Evolutionary conservation across 2,888 invertebrate species (phyloP).

Genomic region (Pachliopta kotzebuea): DNA sequence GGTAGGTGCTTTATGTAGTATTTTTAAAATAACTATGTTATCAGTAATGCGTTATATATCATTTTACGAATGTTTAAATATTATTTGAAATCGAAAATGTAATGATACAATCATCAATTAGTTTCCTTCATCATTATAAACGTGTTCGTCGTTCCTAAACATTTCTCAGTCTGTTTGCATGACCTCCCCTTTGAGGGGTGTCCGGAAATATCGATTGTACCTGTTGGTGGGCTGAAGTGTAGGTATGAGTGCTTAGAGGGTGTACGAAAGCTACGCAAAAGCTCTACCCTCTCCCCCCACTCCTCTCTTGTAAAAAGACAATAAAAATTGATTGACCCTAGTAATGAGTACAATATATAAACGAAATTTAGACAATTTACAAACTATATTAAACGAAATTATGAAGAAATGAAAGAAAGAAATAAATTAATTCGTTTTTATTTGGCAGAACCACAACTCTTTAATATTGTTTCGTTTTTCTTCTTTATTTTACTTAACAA

Average conservation of each 20-base stretch:
- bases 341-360: constrained; percentile 22
- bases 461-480: too few species aligned
- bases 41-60: neutral
- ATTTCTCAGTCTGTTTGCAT: constrained; percentile 48
- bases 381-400: neutral
- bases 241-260: constrained; percentile 50
- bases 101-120: constrained; percentile 19
- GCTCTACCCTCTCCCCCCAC: constrained; percentile 21
- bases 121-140: constrained; percentile 34
- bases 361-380: neutral
- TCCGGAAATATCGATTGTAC: constrained; percentile 62
- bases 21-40: neutral
- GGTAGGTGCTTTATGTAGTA: too few species aligned
- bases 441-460: too few species aligned
- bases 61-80: neutral
- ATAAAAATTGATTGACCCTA: constrained; percentile 31
- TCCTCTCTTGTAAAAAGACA: constrained; percentile 22
- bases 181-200: constrained; percentile 41
- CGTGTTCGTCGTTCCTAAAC: constrained; percentile 48
- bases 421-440: too few species aligned
- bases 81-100: neutral
- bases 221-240: constrained; percentile 34
- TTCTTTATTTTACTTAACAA: too few species aligned
- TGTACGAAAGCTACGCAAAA: constrained; percentile 34
- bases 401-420: neutral